Base-by-base conservation (phyloP, 2,797 vertebrate genomes). In the Peromyscus melanophrys region DNA sequence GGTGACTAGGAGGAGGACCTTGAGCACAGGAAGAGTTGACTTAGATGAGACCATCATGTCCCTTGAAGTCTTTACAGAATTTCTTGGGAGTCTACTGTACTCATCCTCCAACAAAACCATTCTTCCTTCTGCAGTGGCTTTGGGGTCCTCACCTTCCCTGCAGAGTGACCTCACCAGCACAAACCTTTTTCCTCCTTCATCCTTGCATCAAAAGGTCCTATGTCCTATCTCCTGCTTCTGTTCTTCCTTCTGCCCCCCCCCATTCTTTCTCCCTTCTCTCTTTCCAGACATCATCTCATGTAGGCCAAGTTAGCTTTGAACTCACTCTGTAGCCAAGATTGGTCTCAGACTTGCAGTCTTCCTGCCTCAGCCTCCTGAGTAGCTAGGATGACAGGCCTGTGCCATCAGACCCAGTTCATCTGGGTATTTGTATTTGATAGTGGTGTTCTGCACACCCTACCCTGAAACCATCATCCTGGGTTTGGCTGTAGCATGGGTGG, bases 81-180 rank as follows among this genome's bases (percentile, higher is more conserved):
- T 63, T 84, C 59, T 63, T 63, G 57, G 59, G 16, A 5, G 4
- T 85, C 4, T 16, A 11, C 6, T 19, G 31, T 17, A 40, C 5
- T 21, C 37, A 1, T 4, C 25, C 19, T 46, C 49, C 63, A 4
- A 21, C 46, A 8, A 59, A 59, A 29, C 1, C 6, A 0, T 13
- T 25, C 6, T 55, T 9, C 1, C 7, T 75, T 71, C 16, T 0
- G 7, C 11, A 3, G 27, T 21, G 16, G 34, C 71, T 57, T 69
- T n/a, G 29, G 0, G 2, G 37, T 11, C 19, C 6, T 59, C 3
- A 2, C n/a, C 46, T 69, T 34, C 31, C 63, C 27, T 85, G 65
- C 7, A 14, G 71, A 71, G 29, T 6, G n/a, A 3, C 49, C 37
- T n/a, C 61, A 43, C 59, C 59, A 65, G 29, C 59, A 84, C 61